Evolutionary conservation across 2,113 vertebrate genomes (phyloP).

Genomic region (Ellobius talpinus): DNA sequence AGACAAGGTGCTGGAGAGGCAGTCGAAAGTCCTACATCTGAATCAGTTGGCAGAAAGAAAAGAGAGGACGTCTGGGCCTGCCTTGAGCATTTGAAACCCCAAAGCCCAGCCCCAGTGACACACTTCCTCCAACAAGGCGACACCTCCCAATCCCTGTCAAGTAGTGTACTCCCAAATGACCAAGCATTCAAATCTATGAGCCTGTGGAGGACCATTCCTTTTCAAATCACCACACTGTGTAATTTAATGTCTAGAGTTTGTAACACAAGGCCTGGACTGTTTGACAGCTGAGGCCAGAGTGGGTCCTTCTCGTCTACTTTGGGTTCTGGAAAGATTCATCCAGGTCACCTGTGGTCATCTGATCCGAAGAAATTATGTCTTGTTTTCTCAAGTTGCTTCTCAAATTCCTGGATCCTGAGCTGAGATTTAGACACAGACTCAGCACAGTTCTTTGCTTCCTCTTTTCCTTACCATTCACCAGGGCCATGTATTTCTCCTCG

Average conservation of each 20-base stretch:
- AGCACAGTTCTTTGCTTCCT: slow-evolving; percentile 86
- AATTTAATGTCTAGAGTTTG: background rate
- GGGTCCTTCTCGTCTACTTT: background rate
- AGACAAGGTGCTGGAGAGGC: background rate
- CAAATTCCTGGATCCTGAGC: background rate
- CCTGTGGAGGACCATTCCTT: background rate
- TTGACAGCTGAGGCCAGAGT: background rate
- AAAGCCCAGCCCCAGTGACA: background rate
- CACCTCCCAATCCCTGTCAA: background rate
- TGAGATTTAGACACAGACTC: background rate
- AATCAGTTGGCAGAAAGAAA: background rate
- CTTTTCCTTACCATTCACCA: slow-evolving; percentile 86
- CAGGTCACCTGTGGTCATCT: background rate
- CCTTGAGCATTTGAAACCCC: background rate
- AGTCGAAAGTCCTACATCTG: background rate
- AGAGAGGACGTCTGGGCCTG: background rate
- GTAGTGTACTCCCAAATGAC: background rate
- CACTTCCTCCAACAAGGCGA: background rate
- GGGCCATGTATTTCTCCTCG: slow-evolving; percentile 89
- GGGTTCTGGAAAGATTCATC: background rate
- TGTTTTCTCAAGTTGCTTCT: background rate
- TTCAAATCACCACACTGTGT: background rate
- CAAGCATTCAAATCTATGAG: background rate
- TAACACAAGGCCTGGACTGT: background rate
- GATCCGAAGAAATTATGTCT: background rate